Evolutionary conservation across 53 echinoderm and acorn worm species (phyloP).

Genomic region (Antedon mediterranea): DNA sequence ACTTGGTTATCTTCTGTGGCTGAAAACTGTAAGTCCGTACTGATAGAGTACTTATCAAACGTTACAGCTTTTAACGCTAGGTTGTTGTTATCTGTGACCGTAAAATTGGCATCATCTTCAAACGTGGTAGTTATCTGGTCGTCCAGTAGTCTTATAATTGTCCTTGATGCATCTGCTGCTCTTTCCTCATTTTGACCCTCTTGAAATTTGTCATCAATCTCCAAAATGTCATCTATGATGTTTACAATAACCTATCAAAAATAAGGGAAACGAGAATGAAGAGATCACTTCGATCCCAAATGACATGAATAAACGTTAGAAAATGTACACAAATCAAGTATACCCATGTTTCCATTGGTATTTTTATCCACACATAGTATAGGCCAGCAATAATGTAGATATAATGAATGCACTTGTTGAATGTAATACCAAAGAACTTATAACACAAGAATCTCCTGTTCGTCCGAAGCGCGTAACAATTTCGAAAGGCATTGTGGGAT

Average conservation of each 20-base stretch:
- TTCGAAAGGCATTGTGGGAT: no score
- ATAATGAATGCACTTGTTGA: no score
- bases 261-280: no score
- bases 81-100: not conserved
- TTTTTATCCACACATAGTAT: no score
- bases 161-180: not conserved
- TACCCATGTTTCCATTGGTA: no score
- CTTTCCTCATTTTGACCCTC: not conserved
- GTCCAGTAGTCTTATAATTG: not conserved
- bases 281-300: no score
- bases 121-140: not conserved
- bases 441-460: no score
- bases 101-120: not conserved
- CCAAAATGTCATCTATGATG: not conserved
- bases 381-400: no score
- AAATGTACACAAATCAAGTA: no score
- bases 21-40: not conserved
- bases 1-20: not conserved
- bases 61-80: not conserved
- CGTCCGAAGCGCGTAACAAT: no score
- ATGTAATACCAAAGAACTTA: no score
- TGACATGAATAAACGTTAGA: no score
- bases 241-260: not conserved
- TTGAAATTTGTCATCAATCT: not conserved
- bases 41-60: not conserved